Base-by-base conservation (phyloP, 2,888 invertebrate genomes). In the Agriotes lineatus region DNA sequence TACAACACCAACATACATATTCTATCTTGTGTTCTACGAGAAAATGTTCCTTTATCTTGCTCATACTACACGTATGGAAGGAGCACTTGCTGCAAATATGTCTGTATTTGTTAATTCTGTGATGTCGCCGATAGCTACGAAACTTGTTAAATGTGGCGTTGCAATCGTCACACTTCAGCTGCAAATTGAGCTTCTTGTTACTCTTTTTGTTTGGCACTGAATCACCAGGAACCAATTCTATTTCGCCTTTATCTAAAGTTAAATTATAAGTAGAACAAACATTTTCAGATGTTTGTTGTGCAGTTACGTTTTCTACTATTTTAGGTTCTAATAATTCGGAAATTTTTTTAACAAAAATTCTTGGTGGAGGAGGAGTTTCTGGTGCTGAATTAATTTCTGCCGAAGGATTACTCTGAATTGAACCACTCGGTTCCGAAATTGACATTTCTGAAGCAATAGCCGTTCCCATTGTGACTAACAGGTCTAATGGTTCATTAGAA, bases 311-410 rank as follows among this genome's bases (percentile, higher is more conserved):
- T 16, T 12, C 14, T 18, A 14, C 9, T 7, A 5, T 6, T 3
- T 20, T n/a, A 1, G 45, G 45, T 4, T 45, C 45, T 14, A 59
- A 42, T 10, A 59, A 30, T 12, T 59, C 59, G 5, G 33, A 30
- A 14, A 59, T 25, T 10, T 35, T 59, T 20, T 16, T 59, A 25
- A 59, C 45, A 33, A 59, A 59, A 45, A 59, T 59, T 35, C 45
- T 25, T 7, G 25, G 25, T 2, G 45, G 33, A n/a, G 6, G 10
- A 12, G 9, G 44, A 14, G 16, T 18, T 44, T 44, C 14, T 35
- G 30, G 30, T 30, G n/a, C n/a, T n/a, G n/a, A n/a, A n/a, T n/a
- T n/a, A n/a, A n/a, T n/a, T n/a, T n/a, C n/a, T n/a, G n/a, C n/a
- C n/a, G n/a, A n/a, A n/a, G n/a, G n/a, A n/a, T n/a, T n/a, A n/a